A percentile compares a stretch with the other conserved stretches of the same genome.
Evolutionary conservation across 2,113 vertebrate species (phyloP).

Genomic region (Anguilla rostrata): DNA sequence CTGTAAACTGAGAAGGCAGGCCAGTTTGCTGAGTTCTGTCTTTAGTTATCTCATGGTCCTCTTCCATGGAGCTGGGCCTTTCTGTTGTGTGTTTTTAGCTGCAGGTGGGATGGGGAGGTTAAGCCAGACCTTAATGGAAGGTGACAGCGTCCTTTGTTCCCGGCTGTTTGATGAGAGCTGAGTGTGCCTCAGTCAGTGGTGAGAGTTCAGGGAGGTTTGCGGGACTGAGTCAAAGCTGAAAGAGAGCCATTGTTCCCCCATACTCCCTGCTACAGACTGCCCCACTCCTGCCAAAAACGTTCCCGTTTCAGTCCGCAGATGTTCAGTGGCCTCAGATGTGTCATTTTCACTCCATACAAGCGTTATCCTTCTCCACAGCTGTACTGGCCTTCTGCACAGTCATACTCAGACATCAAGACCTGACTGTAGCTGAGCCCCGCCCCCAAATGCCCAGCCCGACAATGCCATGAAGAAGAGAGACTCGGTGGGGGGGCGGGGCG

Average conservation of each 20-base stretch:
- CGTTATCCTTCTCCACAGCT: not conserved
- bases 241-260: not conserved
- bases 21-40: not conserved
- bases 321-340: not conserved
- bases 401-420: not conserved
- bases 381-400: not conserved
- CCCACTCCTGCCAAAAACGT: not conserved
- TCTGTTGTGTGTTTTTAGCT: not conserved
- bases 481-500: too few relatives aligned
- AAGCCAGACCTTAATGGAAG: not conserved
- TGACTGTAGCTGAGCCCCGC: not conserved
- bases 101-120: not conserved
- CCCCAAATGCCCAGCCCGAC: not conserved
- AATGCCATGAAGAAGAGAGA: not conserved
- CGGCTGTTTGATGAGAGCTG: not conserved
- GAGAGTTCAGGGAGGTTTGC: not conserved
- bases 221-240: not conserved
- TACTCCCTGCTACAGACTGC: not conserved
- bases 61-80: not conserved
- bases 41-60: not conserved
- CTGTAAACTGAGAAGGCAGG: not conserved
- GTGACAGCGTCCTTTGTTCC: not conserved
- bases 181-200: not conserved
- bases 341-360: not conserved
- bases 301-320: not conserved